Conservation (phyloP, 2,797 vertebrate genomes). For the Microctenopoma steveboyesi region DNA sequence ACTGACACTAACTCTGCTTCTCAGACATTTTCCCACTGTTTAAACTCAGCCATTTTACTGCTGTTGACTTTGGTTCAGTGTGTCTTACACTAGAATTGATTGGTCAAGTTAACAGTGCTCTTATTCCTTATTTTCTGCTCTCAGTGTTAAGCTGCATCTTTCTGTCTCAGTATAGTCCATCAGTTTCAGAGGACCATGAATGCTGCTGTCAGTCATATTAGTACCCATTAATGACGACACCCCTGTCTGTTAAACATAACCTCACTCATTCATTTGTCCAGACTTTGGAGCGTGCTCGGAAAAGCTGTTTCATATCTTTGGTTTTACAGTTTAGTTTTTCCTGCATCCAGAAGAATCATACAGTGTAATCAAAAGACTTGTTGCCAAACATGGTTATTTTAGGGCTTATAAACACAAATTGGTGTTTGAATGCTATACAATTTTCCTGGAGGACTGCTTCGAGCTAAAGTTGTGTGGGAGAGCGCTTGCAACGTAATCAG, state of each 20-base stretch:
- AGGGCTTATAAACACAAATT: slow-evolving; percentile 10
- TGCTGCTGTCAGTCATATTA: slow-evolving; percentile 50
- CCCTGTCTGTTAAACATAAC: slow-evolving; percentile 21
- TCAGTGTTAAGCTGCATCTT: slow-evolving; percentile 15
- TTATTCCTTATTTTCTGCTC: slow-evolving; percentile 36
- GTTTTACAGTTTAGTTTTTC: background rate
- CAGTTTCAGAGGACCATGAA: slow-evolving; percentile 31
- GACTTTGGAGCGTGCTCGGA: slow-evolving; percentile 7
- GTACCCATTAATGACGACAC: slow-evolving; percentile 22
- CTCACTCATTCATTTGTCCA: slow-evolving; percentile 29
- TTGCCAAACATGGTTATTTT: slow-evolving; percentile 34
- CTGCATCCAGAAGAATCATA: background rate
- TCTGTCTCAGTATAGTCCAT: slow-evolving; percentile 17
- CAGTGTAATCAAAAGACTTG: slow-evolving; percentile 32
- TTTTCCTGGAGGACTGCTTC: slow-evolving; percentile 25
- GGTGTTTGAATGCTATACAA: slow-evolving; percentile 14
- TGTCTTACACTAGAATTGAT: slow-evolving; percentile 29
- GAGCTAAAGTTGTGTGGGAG: slow-evolving; percentile 1
- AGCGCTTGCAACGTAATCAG: background rate
- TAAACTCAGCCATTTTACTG: slow-evolving; percentile 49
- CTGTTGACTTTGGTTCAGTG: slow-evolving; percentile 49
- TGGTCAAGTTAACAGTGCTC: slow-evolving; percentile 41
- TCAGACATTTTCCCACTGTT: slow-evolving; percentile 53
- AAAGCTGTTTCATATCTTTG: slow-evolving; percentile 14
- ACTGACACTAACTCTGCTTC: slow-evolving; percentile 68